Evolutionary conservation across 2,797 vertebrate species (phyloP), one percentile per base, ranked within the genome.

Genomic region (Lagodon rhomboides): DNA sequence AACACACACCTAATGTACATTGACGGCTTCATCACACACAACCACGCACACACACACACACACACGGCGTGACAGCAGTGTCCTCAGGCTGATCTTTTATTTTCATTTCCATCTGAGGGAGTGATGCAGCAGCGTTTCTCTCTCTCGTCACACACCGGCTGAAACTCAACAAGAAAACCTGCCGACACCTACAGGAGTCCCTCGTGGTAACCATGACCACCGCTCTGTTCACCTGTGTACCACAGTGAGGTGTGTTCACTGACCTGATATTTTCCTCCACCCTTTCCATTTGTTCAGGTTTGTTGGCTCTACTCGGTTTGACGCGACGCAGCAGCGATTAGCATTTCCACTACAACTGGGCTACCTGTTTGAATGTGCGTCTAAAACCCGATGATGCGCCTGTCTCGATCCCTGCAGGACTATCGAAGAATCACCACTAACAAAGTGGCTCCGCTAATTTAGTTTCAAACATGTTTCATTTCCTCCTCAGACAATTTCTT

Each of bases 91-190:
- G 51, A 69, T 51, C 44, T 27, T 58, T 55, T 15, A 55, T 78
- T 80, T 62, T 77, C 51, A 79, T 77, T 82, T 68, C 43, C 68
- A 63, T 65, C 12, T 84, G 70, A 87, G 75, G 56, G 70, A 58
- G 23, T 58, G 77, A 85, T 72, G 58, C 64, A 41, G 41, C 10
- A 0, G 12, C 12, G 25, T 59, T 16, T 46, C 1, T 64, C 64
- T 38, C 12, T 22, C 22, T 51, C 34, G 9, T 66, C 63, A 53
- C 60, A 27, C 10, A 41, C 27, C 1, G 0, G 6, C 49, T 55
- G 17, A 34, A 59, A 46, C n/a, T 38, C 68, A 77, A 51, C 50
- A 5, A 51, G 9, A 20, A 61, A 61, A 68, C 55, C 43, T 12
- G 62, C 51, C 0, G 20, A 34, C 51, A 9, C 55, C 61, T 10